Evolutionary conservation across 2,888 invertebrate genomes (phyloP).

Genomic region (Keiferia lycopersicella): DNA sequence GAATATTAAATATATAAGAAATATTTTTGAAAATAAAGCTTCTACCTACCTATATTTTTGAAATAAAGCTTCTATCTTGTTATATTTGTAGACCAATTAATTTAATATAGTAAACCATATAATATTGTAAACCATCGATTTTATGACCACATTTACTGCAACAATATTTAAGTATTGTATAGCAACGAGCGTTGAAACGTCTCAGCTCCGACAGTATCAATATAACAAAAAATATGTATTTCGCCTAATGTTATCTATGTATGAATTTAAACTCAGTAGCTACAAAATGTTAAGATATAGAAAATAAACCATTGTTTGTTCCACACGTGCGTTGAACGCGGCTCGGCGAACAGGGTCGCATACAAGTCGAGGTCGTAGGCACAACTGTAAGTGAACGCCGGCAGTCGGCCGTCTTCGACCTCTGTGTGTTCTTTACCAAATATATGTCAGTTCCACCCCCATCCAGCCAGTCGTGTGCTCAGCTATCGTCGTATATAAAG

Average conservation of each 20-base stretch:
- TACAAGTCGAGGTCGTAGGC: constrained; percentile 78
- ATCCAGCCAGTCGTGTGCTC: constrained; percentile 64
- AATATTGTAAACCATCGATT: too few relatives aligned
- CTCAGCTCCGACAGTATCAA: not conserved
- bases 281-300: constrained; percentile 34
- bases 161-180: too few relatives aligned
- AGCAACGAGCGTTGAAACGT: not conserved
- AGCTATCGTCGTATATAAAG: constrained; percentile 65
- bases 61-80: too few relatives aligned
- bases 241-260: not conserved
- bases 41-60: too few relatives aligned
- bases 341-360: constrained; percentile 69
- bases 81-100: too few relatives aligned
- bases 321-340: constrained; percentile 73
- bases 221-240: not conserved
- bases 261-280: not conserved
- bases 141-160: too few relatives aligned
- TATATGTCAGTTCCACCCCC: constrained; percentile 61
- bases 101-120: too few relatives aligned
- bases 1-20: too few relatives aligned
- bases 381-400: constrained; percentile 80
- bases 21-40: too few relatives aligned
- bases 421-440: constrained; percentile 73
- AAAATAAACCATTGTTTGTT: constrained; percentile 68
- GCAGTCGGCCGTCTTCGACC: constrained; percentile 56